Conservation (phyloP, 1,140 invertebrate genomes). For the Periplaneta americana region DNA sequence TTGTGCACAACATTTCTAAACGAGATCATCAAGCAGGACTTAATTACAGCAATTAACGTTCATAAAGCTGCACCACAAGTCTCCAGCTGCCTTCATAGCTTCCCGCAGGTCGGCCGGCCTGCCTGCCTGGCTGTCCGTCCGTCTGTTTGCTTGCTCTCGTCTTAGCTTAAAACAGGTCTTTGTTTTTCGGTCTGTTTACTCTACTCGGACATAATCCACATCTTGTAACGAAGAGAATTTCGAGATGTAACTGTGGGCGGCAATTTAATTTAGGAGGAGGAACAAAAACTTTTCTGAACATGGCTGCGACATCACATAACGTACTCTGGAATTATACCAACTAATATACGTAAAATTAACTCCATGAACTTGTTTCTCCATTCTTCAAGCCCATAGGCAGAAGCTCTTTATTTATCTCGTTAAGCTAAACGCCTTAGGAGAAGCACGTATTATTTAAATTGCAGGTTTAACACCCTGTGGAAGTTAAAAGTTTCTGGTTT, state of each 20-base stretch:
- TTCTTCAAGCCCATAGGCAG: too few species aligned
- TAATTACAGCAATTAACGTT: neutral
- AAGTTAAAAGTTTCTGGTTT: too few species aligned
- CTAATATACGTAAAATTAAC: too few species aligned
- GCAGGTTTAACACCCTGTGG: too few species aligned
- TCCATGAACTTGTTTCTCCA: too few species aligned
- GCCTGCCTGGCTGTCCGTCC: too few species aligned
- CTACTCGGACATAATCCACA: neutral
- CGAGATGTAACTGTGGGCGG: neutral
- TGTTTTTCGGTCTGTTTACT: neutral
- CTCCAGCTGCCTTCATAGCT: neutral
- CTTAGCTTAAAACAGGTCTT: neutral
- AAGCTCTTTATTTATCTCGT: too few species aligned
- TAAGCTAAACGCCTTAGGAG: too few species aligned
- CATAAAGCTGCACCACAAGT: neutral
- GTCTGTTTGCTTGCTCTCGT: neutral
- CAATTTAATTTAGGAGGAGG: neutral
- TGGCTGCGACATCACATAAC: neutral
- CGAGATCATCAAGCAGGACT: neutral
- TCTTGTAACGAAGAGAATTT: neutral
- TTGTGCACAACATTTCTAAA: neutral
- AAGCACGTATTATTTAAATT: too few species aligned
- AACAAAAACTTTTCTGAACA: neutral
- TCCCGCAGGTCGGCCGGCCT: neutral
- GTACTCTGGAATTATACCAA: too few species aligned